Base-by-base conservation (phyloP, 92 coral and sea anemone genomes). In the Actinostola sp. region DNA sequence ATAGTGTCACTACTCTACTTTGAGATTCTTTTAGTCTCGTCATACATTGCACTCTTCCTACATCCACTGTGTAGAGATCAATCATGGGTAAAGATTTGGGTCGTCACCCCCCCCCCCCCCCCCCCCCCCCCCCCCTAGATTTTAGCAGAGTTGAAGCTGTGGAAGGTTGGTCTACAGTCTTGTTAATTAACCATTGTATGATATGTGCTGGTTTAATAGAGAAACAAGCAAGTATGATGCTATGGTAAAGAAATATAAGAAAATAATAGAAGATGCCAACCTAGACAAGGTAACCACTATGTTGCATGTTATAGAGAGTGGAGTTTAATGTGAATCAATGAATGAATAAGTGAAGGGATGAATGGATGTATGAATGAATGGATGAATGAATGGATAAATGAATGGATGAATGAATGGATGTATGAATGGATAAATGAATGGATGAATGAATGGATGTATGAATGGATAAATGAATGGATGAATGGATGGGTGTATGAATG, bases 201-300 rank as follows among this genome's bases (percentile, higher is more conserved):
- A 41, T 15, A 41, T 7, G 46, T 60, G 25, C 39, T 5, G 58
- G 61, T 49, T 39, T 88, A n/a, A n/a, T n/a, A n/a, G 98, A 81
- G 92, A 94, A 77, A 58, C 90, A 0, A 97, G 95, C 34, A 94
- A 77, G 59, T 49, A 75, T 61, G 90, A 94, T 63, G 88, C 97
- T 17, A 44, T 90, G 69, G 78, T 88, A 32, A 45, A 69, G n/a
- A 84, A 88, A 68, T 87, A 81, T 71, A 74, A 84, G 26, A 93
- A 93, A 78, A 75, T 90, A 70, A 61, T 90, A 39, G 87, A 93
- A 33, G 89, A 91, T 1, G 80, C 76, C 28, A 86, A 86, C 50
- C 77, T 89, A 67, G 96, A 90, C 51, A 93, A 93, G 96, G 97
- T 92, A 72, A 38, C 14, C 6, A 7, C 16, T 31, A 63, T 34